Conservation (phyloP, 30 jellyfish, hydroid and myxozoan species). For the Haliclystus octoradiatus region DNA sequence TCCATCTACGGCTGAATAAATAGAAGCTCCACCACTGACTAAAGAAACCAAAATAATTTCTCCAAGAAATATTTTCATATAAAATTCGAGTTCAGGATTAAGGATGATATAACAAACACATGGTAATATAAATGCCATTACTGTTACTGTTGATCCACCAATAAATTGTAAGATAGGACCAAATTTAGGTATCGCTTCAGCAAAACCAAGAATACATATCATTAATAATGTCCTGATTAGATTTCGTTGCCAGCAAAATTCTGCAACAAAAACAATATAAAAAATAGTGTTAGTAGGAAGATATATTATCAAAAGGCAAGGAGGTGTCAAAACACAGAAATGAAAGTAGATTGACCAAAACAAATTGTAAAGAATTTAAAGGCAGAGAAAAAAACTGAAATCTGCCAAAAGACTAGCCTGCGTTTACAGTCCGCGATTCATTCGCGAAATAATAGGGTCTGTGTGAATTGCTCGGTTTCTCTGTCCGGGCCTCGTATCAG, state of each 20-base stretch:
- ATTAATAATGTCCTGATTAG: constrained; percentile 36
- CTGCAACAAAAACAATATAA: constrained; percentile 22
- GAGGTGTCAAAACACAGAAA: too few relatives aligned
- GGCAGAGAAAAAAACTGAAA: too few relatives aligned
- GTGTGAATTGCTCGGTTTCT: too few relatives aligned
- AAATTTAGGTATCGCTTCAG: constrained; percentile 86
- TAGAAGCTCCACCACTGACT: constrained; percentile 67
- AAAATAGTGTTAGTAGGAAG: too few relatives aligned
- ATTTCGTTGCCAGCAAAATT: constrained; percentile 65
- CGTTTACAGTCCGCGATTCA: too few relatives aligned
- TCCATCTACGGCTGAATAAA: constrained; percentile 52
- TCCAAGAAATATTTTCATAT: constrained; percentile 43
- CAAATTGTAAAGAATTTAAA: too few relatives aligned
- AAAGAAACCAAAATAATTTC: constrained; percentile 61
- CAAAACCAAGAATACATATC: constrained; percentile 46
- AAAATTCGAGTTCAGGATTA: constrained; percentile 29
- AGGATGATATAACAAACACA: constrained; percentile 43
- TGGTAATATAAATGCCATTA: constrained; percentile 83
- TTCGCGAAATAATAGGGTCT: too few relatives aligned
- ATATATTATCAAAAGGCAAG: too few relatives aligned
- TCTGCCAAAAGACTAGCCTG: too few relatives aligned
- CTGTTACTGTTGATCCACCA: constrained; percentile 96
- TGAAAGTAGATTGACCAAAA: too few relatives aligned
- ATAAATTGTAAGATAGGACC: constrained; percentile 59
- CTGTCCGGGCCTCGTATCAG: too few relatives aligned